Percentiles rank a stretch among this genome's conserved stretches.
phyloP scores from a whole-genome alignment of 2,113 vertebrate genomes.

The Microtus montanus region DNA sequence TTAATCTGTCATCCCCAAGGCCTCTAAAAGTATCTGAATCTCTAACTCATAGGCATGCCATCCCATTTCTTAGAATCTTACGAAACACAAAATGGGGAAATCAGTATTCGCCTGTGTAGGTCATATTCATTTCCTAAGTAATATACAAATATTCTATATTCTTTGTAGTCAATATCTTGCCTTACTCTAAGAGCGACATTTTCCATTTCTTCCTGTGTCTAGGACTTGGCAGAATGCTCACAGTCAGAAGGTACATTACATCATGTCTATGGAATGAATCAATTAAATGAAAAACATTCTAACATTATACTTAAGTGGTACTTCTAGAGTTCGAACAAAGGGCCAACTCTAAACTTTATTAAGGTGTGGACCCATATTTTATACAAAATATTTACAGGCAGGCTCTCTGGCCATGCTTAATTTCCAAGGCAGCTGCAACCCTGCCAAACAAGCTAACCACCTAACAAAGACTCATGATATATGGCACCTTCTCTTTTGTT shows the following conservation, averaged over 20 bases:
- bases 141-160: background rate
- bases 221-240: background rate
- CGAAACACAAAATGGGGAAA: background rate
- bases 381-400: too few relatives aligned
- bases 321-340: background rate
- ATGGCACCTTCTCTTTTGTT: too few relatives aligned
- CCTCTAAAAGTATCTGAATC: conserved; percentile 8
- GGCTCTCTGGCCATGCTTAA: too few relatives aligned
- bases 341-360: background rate
- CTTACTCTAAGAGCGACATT: background rate
- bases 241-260: background rate
- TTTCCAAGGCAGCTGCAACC: too few relatives aligned
- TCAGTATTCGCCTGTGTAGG: background rate
- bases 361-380: too few relatives aligned
- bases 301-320: background rate
- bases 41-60: background rate
- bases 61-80: conserved; percentile 5
- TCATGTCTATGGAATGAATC: background rate
- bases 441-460: too few relatives aligned
- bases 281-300: background rate
- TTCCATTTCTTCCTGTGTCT: background rate
- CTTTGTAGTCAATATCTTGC: background rate
- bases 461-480: too few relatives aligned
- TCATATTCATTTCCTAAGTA: background rate
- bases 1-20: background rate